Conservation (phyloP, 64 coral and sea anemone genomes). For the Dendronephthya gigantea region DNA sequence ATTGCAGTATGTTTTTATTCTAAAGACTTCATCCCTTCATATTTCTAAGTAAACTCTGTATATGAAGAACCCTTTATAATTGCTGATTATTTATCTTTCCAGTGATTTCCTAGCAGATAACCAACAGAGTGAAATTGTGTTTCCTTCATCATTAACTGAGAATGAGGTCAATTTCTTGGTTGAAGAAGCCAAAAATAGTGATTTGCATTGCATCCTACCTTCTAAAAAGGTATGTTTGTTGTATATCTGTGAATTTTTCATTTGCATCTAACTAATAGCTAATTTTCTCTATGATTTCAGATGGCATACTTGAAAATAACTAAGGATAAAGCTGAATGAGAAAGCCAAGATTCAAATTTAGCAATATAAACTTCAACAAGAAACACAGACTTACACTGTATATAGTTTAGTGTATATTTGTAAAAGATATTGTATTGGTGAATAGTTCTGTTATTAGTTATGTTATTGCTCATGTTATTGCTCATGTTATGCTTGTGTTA, state of each 20-base stretch:
- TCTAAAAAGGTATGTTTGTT: background rate
- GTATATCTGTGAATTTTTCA: background rate
- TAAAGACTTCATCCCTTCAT: background rate
- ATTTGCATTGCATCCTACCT: background rate
- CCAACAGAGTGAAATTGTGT: slow-evolving; percentile 17
- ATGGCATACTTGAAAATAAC: background rate
- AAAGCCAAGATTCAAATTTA: background rate
- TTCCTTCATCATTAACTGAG: slow-evolving; percentile 45
- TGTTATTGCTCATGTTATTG: no score
- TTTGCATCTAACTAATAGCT: background rate
- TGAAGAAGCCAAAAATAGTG: background rate
- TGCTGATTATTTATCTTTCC: background rate
- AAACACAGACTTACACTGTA: background rate
- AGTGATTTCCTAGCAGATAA: slow-evolving; percentile 45
- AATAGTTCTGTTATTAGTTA: no score
- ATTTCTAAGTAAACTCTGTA: no score
- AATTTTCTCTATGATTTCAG: background rate
- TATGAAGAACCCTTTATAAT: no score
- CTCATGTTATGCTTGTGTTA: no score
- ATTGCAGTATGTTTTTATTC: background rate
- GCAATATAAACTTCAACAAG: background rate
- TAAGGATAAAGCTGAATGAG: background rate
- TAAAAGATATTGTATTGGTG: no score
- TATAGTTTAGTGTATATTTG: background rate
- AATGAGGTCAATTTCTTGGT: slow-evolving; percentile 25